These are phyloP conservation scores for Rhynchomys soricoides DNA, from an alignment of 2,113 vertebrate species.

Conservation along the genomic window DNA sequence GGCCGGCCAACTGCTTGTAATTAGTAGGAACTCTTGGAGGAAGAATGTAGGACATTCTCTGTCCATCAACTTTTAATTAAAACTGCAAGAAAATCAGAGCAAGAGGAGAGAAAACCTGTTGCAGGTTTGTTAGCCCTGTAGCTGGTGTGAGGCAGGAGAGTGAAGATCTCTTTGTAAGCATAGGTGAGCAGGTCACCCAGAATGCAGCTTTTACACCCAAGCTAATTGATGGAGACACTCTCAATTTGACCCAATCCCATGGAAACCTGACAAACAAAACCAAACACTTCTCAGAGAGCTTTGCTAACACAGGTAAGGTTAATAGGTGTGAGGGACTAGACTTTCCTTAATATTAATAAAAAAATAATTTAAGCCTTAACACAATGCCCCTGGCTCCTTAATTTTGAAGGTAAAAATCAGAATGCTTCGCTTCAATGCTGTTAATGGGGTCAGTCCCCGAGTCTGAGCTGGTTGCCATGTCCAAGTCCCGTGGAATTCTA, in stretches of 20 bases:
- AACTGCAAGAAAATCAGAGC: constrained; percentile 59
- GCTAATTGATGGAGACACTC: constrained; percentile 77
- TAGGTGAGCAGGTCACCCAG: constrained; percentile 70
- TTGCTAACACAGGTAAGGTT: constrained; percentile 67
- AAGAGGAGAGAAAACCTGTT: constrained; percentile 56
- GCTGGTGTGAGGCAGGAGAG: constrained; percentile 6
- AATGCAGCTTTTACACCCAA: constrained; percentile 68
- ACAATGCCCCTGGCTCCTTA: constrained; percentile 77
- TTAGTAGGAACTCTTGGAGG: constrained; percentile 74
- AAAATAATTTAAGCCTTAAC: constrained; percentile 83
- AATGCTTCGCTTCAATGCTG: constrained; percentile 70
- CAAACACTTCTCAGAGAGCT: constrained; percentile 63
- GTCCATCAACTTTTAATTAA: constrained; percentile 68
- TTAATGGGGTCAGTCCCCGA: constrained; percentile 87
- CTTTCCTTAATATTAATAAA: constrained; percentile 81
- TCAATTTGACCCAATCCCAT: constrained; percentile 68
- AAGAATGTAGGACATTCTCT: constrained; percentile 71
- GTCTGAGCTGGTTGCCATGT: constrained; percentile 84
- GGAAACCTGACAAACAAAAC: constrained; percentile 67
- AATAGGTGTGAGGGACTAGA: constrained; percentile 78
- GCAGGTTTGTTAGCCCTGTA: constrained; percentile 40
- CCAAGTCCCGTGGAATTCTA: constrained; percentile 87
- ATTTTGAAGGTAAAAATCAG: constrained; percentile 80
- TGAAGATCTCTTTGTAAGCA: constrained; percentile 28
- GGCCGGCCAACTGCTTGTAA: constrained; percentile 78